Evolutionary conservation across 2,888 invertebrate genomes (phyloP), one percentile per base, ranked within the genome.

Genomic region (Callyntrura sp.): DNA sequence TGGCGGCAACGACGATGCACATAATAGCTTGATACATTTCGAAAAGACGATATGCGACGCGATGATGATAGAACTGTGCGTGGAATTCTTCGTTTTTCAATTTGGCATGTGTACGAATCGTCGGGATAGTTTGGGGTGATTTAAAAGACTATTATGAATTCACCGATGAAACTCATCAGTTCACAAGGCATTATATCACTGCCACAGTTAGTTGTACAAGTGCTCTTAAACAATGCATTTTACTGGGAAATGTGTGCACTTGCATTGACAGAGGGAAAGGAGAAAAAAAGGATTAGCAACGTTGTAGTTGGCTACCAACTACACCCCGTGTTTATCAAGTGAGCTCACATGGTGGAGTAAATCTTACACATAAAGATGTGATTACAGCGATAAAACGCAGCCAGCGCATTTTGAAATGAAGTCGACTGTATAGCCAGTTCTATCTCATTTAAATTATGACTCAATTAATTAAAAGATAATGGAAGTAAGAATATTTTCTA

Each of bases 81-180:
- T 79, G 23, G 43, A 76, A 85, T 79, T 85, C 48, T 76, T 83
- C 48, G 76, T 14, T 60, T 85, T 85, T 70, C 76, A 51, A 85
- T 73, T 90, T 90, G 90, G 85, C 90, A 76, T 81, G 73, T 85
- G 65, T 82, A 43, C 25, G 82, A 85, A 90, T 85, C 62, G 73
- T 51, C 82, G 11, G 65, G 62, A 85, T 85, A 60, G 85, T 90
- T 90, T 90, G 23, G 43, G 60, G 85, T 90, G 90, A 85, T 90
- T 85, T 90, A 90, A 85, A 82, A 85, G 82, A 65, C 82, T 73
- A 73, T 90, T 79, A 82, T 81, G 62, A 43, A 85, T 79, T 60
- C 62, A 60, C 62, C 76, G 65, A 51, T 65, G 85, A 81, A 70
- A 8, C 57, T 84, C 79, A 65, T 90, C 90, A 90, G 70, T 79